Conservation (phyloP, 2,888 invertebrate genomes). For the Phaedon cochleariae region DNA sequence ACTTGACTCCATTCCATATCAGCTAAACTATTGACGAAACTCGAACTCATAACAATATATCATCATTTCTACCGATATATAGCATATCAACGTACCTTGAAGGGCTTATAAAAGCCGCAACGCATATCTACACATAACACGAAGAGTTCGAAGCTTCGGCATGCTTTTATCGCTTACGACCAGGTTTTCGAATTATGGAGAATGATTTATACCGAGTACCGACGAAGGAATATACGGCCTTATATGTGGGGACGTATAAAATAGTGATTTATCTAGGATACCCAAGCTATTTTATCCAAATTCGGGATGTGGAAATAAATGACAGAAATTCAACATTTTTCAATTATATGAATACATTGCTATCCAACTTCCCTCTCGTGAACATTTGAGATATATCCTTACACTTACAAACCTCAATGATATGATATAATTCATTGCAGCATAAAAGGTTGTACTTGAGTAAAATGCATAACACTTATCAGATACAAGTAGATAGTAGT, state of each 20-base stretch:
- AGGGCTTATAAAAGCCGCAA: slow-evolving; percentile 50
- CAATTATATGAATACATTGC: too few species aligned
- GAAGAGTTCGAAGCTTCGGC: slow-evolving; percentile 43
- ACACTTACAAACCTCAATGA: too few species aligned
- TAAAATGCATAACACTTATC: too few species aligned
- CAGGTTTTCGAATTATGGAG: slow-evolving; percentile 56
- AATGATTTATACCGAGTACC: slow-evolving; percentile 58
- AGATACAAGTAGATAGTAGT: too few species aligned
- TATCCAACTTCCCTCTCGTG: too few species aligned
- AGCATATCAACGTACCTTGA: slow-evolving; percentile 22
- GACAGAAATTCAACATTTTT: neutral
- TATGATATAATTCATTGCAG: too few species aligned
- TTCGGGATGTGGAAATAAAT: neutral
- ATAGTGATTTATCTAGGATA: slow-evolving; percentile 28
- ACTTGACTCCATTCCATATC: neutral
- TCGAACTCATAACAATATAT: slow-evolving; percentile 47
- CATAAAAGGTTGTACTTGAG: too few species aligned
- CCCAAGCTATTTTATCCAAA: slow-evolving; percentile 4
- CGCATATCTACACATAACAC: slow-evolving; percentile 56
- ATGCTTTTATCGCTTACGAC: slow-evolving; percentile 57
- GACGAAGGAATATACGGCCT: slow-evolving; percentile 55
- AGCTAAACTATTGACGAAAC: neutral
- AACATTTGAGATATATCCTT: too few species aligned
- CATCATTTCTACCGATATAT: slow-evolving; percentile 44
- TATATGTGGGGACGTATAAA: slow-evolving; percentile 24